Conservation (phyloP, 2,888 invertebrate species). For the Spilosoma lubricipeda region DNA sequence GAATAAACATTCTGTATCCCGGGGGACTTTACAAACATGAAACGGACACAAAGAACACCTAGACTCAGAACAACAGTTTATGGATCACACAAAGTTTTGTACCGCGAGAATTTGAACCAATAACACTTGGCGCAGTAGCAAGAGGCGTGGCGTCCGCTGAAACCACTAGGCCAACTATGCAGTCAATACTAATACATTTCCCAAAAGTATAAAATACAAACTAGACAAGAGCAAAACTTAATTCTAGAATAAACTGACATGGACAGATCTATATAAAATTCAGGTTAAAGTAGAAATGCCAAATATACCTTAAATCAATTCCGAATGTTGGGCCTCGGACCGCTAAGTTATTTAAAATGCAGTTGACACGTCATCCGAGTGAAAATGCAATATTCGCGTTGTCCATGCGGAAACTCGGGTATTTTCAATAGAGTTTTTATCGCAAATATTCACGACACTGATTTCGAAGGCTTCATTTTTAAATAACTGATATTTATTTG, state of each 20-base stretch:
- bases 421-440: constrained; percentile 72
- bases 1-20: too few species aligned
- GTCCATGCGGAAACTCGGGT: constrained; percentile 76
- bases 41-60: too few species aligned
- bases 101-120: too few species aligned
- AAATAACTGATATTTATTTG: constrained; percentile 53
- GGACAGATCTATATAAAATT: constrained; percentile 22
- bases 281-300: constrained; percentile 36
- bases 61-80: too few species aligned
- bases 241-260: constrained; percentile 10
- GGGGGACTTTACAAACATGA: too few species aligned
- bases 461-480: constrained; percentile 54
- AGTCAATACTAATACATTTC: background rate
- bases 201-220: too few species aligned
- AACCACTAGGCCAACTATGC: too few species aligned
- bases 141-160: too few species aligned
- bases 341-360: constrained; percentile 84
- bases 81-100: too few species aligned
- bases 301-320: constrained; percentile 76
- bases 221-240: background rate
- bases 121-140: too few species aligned
- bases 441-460: constrained; percentile 58
- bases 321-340: constrained; percentile 57
- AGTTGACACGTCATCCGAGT: constrained; percentile 81
- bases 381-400: constrained; percentile 83